These are phyloP conservation scores for Larimichthys polyactis DNA, from an alignment of 2,113 vertebrate species.

Conservation along the genomic window DNA sequence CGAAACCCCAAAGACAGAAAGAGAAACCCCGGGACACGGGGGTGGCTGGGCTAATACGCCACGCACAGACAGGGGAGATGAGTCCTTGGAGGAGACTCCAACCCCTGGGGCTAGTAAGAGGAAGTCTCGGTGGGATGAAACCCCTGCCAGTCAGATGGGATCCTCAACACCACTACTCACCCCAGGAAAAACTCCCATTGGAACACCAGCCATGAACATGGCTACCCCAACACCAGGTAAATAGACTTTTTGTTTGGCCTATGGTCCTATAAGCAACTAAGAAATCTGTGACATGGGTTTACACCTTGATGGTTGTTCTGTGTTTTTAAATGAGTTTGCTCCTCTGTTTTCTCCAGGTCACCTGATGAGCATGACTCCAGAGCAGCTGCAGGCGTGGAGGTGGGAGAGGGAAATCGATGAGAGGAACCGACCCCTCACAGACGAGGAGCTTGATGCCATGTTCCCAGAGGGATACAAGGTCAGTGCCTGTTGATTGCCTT, in stretches of 20 bases:
- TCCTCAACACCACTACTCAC: conserved; percentile 97
- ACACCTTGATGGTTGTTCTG: neutral
- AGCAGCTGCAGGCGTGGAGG: conserved; percentile 98
- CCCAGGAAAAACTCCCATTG: conserved; percentile 97
- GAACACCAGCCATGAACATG: conserved; percentile 99
- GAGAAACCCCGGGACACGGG: conserved; percentile 97
- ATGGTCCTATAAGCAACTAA: too few relatives aligned
- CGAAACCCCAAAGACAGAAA: conserved; percentile 97
- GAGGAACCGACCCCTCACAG: conserved; percentile 96
- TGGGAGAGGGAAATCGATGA: conserved; percentile 99
- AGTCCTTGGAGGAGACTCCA: conserved; percentile 97
- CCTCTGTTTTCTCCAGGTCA: conserved; percentile 85
- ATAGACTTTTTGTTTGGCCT: too few relatives aligned
- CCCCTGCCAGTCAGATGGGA: conserved; percentile 98
- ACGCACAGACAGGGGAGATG: conserved; percentile 95
- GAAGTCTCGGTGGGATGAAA: conserved; percentile 98
- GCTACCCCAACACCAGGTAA: conserved; percentile 97
- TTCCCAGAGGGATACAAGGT: conserved; percentile 99
- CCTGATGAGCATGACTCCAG: conserved; percentile 99
- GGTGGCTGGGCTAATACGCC: conserved; percentile 99
- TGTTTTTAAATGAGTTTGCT: neutral
- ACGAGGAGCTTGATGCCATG: conserved; percentile 98
- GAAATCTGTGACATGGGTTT: too few relatives aligned
- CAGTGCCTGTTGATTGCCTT: neutral
- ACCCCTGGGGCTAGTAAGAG: conserved; percentile 98